Evolutionary conservation across 2,797 vertebrate genomes (phyloP).

Genomic region (Anabacerthia variegaticeps): DNA sequence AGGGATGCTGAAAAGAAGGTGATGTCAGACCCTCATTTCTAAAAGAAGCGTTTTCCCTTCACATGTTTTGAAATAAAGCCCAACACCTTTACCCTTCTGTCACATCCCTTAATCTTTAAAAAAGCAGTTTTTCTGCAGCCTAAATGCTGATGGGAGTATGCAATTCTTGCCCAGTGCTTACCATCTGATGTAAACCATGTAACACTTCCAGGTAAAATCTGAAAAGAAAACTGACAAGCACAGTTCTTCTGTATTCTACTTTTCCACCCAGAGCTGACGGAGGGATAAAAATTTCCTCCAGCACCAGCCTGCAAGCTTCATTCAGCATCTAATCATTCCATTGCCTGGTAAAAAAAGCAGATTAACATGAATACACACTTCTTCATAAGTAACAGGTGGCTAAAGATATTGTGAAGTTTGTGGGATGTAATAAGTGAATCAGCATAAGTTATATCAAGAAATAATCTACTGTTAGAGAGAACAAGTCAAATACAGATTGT

Average conservation of each 20-base stretch:
- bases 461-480: not conserved
- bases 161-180: slow-evolving; percentile 12
- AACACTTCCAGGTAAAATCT: slow-evolving; percentile 73
- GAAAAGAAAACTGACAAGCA: slow-evolving; percentile 73
- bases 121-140: not conserved
- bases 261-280: slow-evolving; percentile 57
- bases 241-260: slow-evolving; percentile 64
- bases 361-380: not conserved
- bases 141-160: not conserved
- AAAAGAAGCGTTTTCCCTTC: not conserved
- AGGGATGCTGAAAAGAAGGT: slow-evolving; percentile 51
- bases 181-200: slow-evolving; percentile 39
- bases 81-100: not conserved
- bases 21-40: not conserved
- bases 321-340: slow-evolving; percentile 71
- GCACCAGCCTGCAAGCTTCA: slow-evolving; percentile 50
- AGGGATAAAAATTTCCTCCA: slow-evolving; percentile 59
- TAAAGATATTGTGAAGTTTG: not conserved
- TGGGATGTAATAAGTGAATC: not conserved
- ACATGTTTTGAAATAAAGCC: not conserved
- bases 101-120: not conserved
- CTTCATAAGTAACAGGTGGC: not conserved
- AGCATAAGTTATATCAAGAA: not conserved
- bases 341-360: slow-evolving; percentile 13
- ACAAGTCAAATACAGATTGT: not conserved